phyloP scores from a whole-genome alignment of 1,140 invertebrate species.

The Sycophila sp. region DNA sequence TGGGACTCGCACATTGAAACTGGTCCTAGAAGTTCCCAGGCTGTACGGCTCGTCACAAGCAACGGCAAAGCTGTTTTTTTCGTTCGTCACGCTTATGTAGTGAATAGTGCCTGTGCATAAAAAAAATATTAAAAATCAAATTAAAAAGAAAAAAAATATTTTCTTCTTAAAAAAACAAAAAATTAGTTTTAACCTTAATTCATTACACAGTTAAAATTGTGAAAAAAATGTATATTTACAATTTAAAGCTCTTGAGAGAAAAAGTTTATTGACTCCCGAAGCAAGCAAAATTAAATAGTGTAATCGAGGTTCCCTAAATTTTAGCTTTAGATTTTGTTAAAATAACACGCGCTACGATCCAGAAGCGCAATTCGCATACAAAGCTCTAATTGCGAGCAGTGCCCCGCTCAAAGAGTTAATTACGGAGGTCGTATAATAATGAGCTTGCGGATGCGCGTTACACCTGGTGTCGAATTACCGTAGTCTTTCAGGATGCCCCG shows the following conservation, averaged over 20 bases:
- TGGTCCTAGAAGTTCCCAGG: slow-evolving; percentile 49
- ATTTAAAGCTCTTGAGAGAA: too few relatives aligned
- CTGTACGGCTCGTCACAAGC: slow-evolving; percentile 53
- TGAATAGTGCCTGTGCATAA: slow-evolving; percentile 51
- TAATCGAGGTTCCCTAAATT: too few relatives aligned
- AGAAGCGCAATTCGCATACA: too few relatives aligned
- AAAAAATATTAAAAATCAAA: neutral
- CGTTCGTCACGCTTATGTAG: slow-evolving; percentile 52
- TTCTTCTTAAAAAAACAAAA: neutral
- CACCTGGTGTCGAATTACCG: neutral
- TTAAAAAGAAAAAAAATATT: neutral
- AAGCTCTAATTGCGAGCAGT: neutral
- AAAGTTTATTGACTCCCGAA: too few relatives aligned
- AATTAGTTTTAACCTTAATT: neutral
- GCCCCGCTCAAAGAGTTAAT: neutral
- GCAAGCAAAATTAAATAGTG: too few relatives aligned
- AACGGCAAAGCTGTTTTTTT: slow-evolving; percentile 55
- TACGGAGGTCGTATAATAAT: neutral
- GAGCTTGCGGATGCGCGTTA: neutral
- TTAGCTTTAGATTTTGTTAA: too few relatives aligned
- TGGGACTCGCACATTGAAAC: slow-evolving; percentile 52
- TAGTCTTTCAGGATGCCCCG: neutral
- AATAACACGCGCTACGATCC: too few relatives aligned
- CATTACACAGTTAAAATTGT: neutral
- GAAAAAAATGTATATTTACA: too few relatives aligned